These are phyloP conservation scores for Hippasteria phrygiana DNA, from an alignment of 53 echinoderm and acorn worm species.

Conservation along the genomic window DNA sequence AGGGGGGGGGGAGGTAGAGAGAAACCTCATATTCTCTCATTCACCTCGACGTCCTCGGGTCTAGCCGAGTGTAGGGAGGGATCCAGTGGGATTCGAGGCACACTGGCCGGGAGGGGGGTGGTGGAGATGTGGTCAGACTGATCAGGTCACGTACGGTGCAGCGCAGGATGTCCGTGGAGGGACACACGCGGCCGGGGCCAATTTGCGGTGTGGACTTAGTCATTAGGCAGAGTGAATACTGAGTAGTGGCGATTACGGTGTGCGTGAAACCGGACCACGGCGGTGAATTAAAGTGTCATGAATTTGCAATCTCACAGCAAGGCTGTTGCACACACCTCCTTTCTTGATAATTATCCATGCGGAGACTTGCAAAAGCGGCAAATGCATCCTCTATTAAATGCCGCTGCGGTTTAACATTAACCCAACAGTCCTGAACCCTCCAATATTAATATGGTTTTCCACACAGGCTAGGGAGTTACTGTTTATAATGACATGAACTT, in stretches of 20 bases:
- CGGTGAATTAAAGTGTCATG: neutral
- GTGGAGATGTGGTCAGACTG: constrained; percentile 14
- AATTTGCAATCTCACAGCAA: too few relatives aligned
- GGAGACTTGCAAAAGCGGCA: too few relatives aligned
- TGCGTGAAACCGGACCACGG: neutral
- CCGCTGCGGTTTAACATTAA: too few relatives aligned
- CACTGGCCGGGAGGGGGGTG: neutral
- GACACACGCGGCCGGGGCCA: neutral
- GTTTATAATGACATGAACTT: too few relatives aligned
- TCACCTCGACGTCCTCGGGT: neutral
- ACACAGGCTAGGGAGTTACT: too few relatives aligned
- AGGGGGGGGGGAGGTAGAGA: neutral
- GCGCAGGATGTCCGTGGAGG: constrained; percentile 19
- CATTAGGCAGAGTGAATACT: constrained; percentile 44
- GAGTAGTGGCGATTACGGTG: neutral
- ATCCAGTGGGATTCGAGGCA: neutral
- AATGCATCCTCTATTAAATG: too few relatives aligned
- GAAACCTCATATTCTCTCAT: neutral
- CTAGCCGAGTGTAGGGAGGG: neutral
- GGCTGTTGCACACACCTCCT: too few relatives aligned
- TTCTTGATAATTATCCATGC: too few relatives aligned
- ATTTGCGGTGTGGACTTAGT: constrained; percentile 43
- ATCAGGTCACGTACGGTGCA: constrained; percentile 39
- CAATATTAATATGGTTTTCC: too few relatives aligned
- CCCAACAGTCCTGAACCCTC: too few relatives aligned